These are phyloP conservation scores for Rhincodon typus DNA, from an alignment of 2,797 vertebrate genomes.

Conservation along the genomic window DNA sequence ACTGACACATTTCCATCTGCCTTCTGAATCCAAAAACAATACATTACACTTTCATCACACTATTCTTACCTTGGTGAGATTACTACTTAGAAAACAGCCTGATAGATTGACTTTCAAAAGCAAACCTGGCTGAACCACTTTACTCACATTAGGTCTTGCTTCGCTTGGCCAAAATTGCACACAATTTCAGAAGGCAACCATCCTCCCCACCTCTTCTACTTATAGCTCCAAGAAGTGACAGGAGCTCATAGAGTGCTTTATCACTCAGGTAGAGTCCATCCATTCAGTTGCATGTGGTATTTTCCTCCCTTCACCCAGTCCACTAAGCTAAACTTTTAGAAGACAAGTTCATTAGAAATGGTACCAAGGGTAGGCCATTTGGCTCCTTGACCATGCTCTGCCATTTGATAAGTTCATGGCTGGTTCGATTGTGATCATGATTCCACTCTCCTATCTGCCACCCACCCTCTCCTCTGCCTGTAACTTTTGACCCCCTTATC, in stretches of 20 bases:
- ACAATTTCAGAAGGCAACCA: background rate
- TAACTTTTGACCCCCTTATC: too few species aligned
- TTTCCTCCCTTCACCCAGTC: background rate
- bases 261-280: background rate
- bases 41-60: too few species aligned
- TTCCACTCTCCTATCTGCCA: too few species aligned
- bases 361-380: too few species aligned
- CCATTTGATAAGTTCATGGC: too few species aligned
- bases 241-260: background rate
- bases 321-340: background rate
- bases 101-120: background rate
- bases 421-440: too few species aligned
- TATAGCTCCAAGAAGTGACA: too few species aligned
- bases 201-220: background rate
- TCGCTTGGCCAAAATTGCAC: background rate
- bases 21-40: too few species aligned
- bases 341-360: too few species aligned
- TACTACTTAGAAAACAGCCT: background rate
- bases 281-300: background rate
- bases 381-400: too few species aligned
- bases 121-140: background rate
- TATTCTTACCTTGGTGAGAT: background rate
- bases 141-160: background rate
- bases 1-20: too few species aligned
- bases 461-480: too few species aligned